Evolutionary conservation across 1,140 invertebrate genomes (phyloP), one percentile per base, ranked within the genome.

Genomic region (Drepana arcuata): DNA sequence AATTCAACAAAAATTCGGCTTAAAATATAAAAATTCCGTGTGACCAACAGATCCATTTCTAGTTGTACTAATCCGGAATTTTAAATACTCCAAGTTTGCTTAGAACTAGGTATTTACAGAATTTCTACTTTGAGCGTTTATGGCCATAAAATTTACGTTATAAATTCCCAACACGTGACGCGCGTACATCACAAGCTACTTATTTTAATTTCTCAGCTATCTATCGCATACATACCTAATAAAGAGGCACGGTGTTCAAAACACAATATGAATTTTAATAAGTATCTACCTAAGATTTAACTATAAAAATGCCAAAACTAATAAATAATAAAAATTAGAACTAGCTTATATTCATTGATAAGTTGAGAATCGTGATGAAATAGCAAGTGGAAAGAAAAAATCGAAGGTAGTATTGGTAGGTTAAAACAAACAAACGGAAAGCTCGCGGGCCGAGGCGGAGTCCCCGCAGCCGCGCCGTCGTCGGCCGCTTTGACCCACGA

Each of bases 151-250:
- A 41, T 7, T 18, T 42, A 9, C 6, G 29, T 49, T 33, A 32
- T 9, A 23, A 26, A 75, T 69, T 73, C 72, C 46, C 26, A 40
- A 36, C 72, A 69, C 70, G 61, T 41, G 44, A 18, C 33, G 37
- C 26, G 56, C 57, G 54, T 74, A 66, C 61, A 68, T 72, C 65
- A 72, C 61, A 57, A 48, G 66, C 53, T 77, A 80, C 77, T 80
- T 80, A 77, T 80, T 80, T 75, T 68, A 80, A 77, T 80, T 73
- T 75, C 70, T 74, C 59, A 57, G 56, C 56, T 70, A 53, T 68
- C 62, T 57, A 62, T 68, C 54, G 61, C 62, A 56, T 45, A 60
- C 62, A 65, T 67, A 60, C 57, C 64, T 73, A 72, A 79, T 79
- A 77, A 72, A 59, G n/a, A n/a, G n/a, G 55, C 56, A 54, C 42